Evolutionary conservation across 2,888 invertebrate genomes (phyloP).

Genomic region (Alloplasta piceator): DNA sequence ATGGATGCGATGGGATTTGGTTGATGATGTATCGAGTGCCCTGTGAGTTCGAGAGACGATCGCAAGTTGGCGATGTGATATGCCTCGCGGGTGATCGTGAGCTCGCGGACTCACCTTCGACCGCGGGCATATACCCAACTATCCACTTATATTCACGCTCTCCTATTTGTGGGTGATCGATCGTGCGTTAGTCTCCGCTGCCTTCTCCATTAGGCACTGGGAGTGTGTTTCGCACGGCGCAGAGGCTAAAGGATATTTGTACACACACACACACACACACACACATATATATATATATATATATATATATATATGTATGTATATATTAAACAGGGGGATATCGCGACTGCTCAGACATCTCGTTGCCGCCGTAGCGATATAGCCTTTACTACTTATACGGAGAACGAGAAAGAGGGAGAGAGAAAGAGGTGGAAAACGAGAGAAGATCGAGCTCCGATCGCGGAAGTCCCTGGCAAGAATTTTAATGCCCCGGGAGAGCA

Average conservation of each 20-base stretch:
- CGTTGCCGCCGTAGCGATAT: constrained; percentile 32
- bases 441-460: constrained; percentile 55
- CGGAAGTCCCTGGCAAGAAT: constrained; percentile 60
- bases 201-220: constrained; percentile 58
- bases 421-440: constrained; percentile 18
- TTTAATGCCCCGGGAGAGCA: constrained; percentile 61
- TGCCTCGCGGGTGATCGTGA: constrained; percentile 53
- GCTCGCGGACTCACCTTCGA: constrained; percentile 62
- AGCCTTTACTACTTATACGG: constrained; percentile 12
- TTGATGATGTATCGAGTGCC: neutral
- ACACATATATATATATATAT: constrained; percentile 34
- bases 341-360: constrained; percentile 11
- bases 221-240: constrained; percentile 50
- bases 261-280: constrained; percentile 35
- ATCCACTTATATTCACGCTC: constrained; percentile 53
- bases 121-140: constrained; percentile 30
- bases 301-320: constrained; percentile 40
- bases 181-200: constrained; percentile 60
- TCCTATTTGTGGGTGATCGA: constrained; percentile 66
- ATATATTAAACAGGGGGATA: constrained; percentile 3
- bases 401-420: constrained; percentile 6
- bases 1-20: neutral
- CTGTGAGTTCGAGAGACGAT: constrained; percentile 30
- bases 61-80: constrained; percentile 28
- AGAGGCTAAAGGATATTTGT: constrained; percentile 10